phyloP scores from a whole-genome alignment of 2,113 vertebrate genomes.

The Rallus limicola region DNA sequence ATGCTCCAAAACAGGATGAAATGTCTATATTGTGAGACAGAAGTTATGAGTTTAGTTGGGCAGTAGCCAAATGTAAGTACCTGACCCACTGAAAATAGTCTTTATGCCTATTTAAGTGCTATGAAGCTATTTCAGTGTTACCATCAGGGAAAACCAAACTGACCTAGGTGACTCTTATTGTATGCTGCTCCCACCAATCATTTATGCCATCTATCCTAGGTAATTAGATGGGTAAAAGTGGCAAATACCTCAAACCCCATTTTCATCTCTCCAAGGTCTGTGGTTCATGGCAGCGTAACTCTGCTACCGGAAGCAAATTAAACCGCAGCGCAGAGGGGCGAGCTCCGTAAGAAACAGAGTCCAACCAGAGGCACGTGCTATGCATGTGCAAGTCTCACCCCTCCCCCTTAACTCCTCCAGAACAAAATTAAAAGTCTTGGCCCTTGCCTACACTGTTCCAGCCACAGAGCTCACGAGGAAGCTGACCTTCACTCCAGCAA shows the following conservation, averaged over 20 bases:
- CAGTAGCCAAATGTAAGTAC: background rate
- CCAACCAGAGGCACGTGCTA: background rate
- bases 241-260: background rate
- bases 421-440: background rate
- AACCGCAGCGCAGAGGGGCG: accelerated
- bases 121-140: background rate
- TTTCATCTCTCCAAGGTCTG: background rate
- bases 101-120: background rate
- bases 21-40: background rate
- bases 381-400: too few species aligned
- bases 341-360: background rate
- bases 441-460: background rate
- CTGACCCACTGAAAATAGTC: background rate
- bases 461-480: accelerated
- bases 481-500: background rate
- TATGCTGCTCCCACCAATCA: background rate
- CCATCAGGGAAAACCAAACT: background rate
- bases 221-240: background rate
- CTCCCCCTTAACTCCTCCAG: background rate
- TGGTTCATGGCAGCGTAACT: background rate
- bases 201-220: background rate
- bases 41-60: background rate
- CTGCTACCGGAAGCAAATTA: background rate
- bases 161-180: background rate
- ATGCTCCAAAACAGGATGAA: background rate